phyloP scores from a whole-genome alignment of 2,113 vertebrate genomes.

The Dendrocopos noguchii region DNA sequence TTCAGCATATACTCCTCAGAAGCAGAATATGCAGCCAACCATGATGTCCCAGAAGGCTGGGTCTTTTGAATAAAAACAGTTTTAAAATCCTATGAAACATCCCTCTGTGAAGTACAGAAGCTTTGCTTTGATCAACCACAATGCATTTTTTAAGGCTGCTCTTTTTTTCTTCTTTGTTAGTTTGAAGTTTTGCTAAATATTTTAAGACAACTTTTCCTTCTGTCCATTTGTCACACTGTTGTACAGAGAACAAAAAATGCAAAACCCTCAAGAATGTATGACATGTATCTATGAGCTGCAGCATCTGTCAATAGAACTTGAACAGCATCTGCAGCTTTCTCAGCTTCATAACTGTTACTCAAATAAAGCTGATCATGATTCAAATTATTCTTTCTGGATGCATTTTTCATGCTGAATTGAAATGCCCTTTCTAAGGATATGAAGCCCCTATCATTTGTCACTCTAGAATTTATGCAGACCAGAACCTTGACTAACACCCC shows the following conservation, averaged over 20 bases:
- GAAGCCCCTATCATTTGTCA: background rate
- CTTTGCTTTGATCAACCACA: background rate
- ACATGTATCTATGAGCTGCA: background rate
- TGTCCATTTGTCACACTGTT: background rate
- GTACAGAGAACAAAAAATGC: background rate
- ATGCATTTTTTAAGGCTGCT: background rate
- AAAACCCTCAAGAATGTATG: background rate
- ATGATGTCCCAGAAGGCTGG: background rate
- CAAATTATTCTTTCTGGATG: background rate
- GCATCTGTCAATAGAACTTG: background rate
- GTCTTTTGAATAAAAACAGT: background rate
- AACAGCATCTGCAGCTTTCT: background rate
- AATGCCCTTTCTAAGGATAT: background rate
- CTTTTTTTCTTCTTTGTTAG: background rate
- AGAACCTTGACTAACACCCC: background rate
- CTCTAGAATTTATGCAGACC: background rate
- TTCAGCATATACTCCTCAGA: background rate
- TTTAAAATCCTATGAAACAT: background rate
- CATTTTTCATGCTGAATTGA: background rate
- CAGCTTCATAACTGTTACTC: background rate
- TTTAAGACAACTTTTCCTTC: background rate
- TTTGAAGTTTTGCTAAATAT: background rate
- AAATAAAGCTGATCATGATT: background rate
- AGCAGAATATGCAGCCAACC: background rate
- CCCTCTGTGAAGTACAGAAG: background rate